A percentile compares a stretch with the other conserved stretches of the same genome.
These are phyloP conservation scores for Epizoanthus stellaris DNA, from an alignment of 92 coral and sea anemone species.

Conservation along the genomic window DNA sequence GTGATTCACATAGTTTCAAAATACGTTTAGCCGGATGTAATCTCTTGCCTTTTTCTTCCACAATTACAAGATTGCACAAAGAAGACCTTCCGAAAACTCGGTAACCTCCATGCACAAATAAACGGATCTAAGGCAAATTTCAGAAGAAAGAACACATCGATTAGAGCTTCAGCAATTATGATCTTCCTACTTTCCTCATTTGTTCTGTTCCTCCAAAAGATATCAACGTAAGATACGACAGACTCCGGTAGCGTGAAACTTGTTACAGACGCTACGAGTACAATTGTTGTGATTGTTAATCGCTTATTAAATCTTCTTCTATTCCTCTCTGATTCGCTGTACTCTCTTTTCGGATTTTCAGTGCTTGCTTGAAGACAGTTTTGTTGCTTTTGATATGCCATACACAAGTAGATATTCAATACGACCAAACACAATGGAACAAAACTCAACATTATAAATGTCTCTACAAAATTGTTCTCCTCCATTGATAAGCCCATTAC, in stretches of 20 bases:
- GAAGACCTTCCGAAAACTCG: conserved; percentile 1
- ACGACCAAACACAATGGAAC: conserved; percentile 20
- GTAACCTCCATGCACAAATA: conserved; percentile 26
- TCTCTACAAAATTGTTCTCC: conserved; percentile 20
- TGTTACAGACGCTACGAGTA: conserved; percentile 15
- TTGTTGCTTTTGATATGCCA: conserved; percentile 13
- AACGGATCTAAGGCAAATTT: conserved; percentile 37
- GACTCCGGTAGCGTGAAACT: conserved; percentile 35
- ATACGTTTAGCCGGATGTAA: too few species aligned
- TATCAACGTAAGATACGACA: conserved; percentile 20
- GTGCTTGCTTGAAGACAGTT: background rate
- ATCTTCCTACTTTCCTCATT: background rate
- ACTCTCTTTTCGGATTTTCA: background rate
- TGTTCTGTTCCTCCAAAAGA: conserved; percentile 15
- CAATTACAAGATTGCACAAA: background rate
- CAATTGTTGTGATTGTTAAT: conserved; percentile 17
- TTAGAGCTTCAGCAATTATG: conserved; percentile 23
- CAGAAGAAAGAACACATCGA: conserved; percentile 24
- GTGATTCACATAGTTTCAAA: too few species aligned
- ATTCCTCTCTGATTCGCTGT: background rate
- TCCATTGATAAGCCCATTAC: conserved; percentile 21
- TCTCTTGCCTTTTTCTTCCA: background rate
- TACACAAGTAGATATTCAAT: conserved; percentile 22
- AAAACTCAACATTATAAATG: conserved; percentile 34
- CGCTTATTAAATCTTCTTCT: conserved; percentile 16